Evolutionary conservation across 2,113 vertebrate species (phyloP), one percentile per base, ranked within the genome.

Genomic region (Gymnorhina tibicen): DNA sequence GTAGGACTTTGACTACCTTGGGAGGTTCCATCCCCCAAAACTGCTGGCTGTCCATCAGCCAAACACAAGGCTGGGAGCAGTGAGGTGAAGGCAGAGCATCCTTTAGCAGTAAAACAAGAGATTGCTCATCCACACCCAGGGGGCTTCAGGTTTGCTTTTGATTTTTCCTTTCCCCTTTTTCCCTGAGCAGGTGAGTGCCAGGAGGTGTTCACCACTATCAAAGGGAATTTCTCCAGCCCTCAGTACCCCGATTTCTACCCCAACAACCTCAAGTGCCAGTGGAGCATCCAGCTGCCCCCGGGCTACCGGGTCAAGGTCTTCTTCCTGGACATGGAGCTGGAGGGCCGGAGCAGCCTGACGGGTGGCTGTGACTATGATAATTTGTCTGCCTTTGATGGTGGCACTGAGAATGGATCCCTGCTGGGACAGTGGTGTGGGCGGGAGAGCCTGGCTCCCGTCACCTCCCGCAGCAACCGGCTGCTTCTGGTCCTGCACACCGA

Each of bases 201-300:
- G 97, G 99, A 99, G 87, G 97, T 99, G 27, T 98, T 99, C 84
- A 98, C 98, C 1, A 42, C 96, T 1, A 63, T 99, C 64, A 98
- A 96, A 42, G 99, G 99, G 49, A 99, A 99, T 97, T 99, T 99
- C 94, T 99, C 98, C 95, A 99, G 99, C 92, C 99, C 99, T 5
- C 98, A 97, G 52, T 99, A 99, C 89, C 99, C 99, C 72, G 96
- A 63, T 93, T 98, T 98, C 98, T 99, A 99, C 97, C 99, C 99
- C 87, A 99, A 99, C 98, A 99, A 99, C 95, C 98, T 99, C 95
- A 99, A 98, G 74, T 99, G 99, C 97, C 99, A 99, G 92, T 99
- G 99, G 99, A 98, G 97, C 87, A 97, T 99, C 90, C 97, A 93
- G 42, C 95, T 99, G 17, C 97, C 98, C 3, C 91, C 41, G 0